Conservation (phyloP, 2,888 invertebrate genomes). For the Melanostoma mellinum region DNA sequence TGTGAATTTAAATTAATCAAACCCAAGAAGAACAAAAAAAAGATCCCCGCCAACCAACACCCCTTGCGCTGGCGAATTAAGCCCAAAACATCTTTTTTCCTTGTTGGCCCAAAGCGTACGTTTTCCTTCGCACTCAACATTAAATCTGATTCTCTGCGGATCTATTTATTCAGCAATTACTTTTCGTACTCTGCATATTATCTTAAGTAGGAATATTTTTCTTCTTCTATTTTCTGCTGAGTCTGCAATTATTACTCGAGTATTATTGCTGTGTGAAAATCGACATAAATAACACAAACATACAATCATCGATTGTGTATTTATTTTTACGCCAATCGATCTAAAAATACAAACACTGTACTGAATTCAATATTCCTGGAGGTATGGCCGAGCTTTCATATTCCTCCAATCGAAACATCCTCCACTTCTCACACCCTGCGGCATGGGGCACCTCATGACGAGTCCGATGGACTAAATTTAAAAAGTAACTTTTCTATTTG, state of each 20-base stretch:
- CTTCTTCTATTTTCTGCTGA: constrained; percentile 9
- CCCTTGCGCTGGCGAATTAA: neutral
- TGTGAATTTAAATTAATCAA: constrained; percentile 53
- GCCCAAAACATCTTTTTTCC: neutral
- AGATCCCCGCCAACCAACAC: neutral
- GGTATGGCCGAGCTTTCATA: neutral
- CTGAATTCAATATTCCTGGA: constrained; percentile 40
- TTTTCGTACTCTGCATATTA: constrained; percentile 56
- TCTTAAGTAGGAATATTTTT: constrained; percentile 17
- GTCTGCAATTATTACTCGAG: constrained; percentile 33
- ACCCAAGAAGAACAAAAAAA: neutral
- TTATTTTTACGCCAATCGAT: constrained; percentile 58
- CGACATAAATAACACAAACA: constrained; percentile 57
- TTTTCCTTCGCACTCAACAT: constrained; percentile 21
- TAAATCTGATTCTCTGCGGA: constrained; percentile 36
- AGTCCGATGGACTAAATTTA: constrained; percentile 52
- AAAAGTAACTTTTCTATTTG: constrained; percentile 48
- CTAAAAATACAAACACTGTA: constrained; percentile 57
- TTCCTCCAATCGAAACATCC: too few species aligned
- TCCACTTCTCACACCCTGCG: too few species aligned
- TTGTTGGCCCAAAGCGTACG: constrained; percentile 20
- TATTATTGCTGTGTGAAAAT: constrained; percentile 59
- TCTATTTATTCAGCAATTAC: constrained; percentile 67
- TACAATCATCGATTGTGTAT: constrained; percentile 50
- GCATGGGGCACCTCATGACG: neutral